Evolutionary conservation across 2,888 invertebrate species (phyloP).

Genomic region (Lymantria dispar): DNA sequence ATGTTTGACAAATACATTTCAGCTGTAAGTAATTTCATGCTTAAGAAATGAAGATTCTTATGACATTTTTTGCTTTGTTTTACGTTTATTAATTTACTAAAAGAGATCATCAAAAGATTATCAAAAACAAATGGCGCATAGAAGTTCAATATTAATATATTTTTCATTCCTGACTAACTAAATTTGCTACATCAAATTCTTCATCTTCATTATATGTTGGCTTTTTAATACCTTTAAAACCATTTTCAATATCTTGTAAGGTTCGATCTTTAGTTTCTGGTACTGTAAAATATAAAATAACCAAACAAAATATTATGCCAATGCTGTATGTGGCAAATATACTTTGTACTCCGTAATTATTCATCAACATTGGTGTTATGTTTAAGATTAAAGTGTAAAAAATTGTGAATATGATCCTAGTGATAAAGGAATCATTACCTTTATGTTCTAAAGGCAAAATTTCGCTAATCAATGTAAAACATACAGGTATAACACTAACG

Average conservation of each 20-base stretch:
- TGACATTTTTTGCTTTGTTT: no score
- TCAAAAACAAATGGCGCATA: no score
- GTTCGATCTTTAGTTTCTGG: slow-evolving; percentile 1
- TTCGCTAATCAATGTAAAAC: slow-evolving; percentile 42
- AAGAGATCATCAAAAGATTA: no score
- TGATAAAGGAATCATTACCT: slow-evolving; percentile 35
- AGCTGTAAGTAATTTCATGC: no score
- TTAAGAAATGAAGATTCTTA: no score
- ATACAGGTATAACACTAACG: slow-evolving; percentile 38
- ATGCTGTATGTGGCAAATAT: background rate
- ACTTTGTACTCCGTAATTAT: background rate
- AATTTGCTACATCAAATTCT: background rate
- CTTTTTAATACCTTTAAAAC: background rate
- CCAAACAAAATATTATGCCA: background rate
- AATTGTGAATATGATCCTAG: slow-evolving; percentile 39
- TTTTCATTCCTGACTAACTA: no score
- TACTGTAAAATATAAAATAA: background rate
- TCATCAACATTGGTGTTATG: slow-evolving; percentile 43
- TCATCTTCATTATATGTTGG: background rate
- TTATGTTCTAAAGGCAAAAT: slow-evolving; percentile 49
- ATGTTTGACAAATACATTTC: no score
- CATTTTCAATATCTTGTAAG: background rate
- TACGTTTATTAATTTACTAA: no score
- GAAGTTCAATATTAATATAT: no score
- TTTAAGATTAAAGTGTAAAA: slow-evolving; percentile 41